Evolutionary conservation across 2,797 vertebrate genomes (phyloP).

Genomic region (Hapalemur alaotrensis): DNA sequence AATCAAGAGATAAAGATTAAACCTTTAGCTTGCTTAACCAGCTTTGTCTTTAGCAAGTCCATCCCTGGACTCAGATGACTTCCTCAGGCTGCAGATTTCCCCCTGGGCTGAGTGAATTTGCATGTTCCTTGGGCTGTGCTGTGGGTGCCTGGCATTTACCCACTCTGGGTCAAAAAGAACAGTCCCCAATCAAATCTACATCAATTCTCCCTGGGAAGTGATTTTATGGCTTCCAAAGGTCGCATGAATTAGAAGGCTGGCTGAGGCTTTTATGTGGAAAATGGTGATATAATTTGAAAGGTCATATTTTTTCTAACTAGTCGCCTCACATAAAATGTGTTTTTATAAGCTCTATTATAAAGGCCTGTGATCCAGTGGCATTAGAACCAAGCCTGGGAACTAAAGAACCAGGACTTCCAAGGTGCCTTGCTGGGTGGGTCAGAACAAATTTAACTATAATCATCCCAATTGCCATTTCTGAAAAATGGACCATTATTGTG

Average conservation of each 20-base stretch:
- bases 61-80: neutral
- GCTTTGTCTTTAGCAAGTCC: neutral
- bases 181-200: conserved; percentile 64
- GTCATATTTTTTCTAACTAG: conserved; percentile 76
- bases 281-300: conserved; percentile 70
- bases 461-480: neutral
- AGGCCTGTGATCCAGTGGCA: neutral
- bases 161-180: conserved; percentile 50
- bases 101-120: neutral
- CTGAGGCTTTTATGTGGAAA: conserved; percentile 68
- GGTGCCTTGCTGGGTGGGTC: neutral
- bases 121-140: neutral
- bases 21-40: neutral
- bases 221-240: conserved; percentile 77
- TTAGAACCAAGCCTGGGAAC: conserved; percentile 40
- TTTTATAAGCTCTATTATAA: conserved; percentile 63
- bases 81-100: neutral
- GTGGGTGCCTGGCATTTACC: neutral
- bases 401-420: conserved; percentile 42
- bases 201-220: conserved; percentile 65
- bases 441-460: conserved; percentile 17
- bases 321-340: conserved; percentile 60
- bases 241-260: conserved; percentile 68
- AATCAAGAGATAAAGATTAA: conserved; percentile 45
- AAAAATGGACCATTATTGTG: neutral